Evolutionary conservation across 64 coral and sea anemone species (phyloP).

Genomic region (Pachyseris speciosa): DNA sequence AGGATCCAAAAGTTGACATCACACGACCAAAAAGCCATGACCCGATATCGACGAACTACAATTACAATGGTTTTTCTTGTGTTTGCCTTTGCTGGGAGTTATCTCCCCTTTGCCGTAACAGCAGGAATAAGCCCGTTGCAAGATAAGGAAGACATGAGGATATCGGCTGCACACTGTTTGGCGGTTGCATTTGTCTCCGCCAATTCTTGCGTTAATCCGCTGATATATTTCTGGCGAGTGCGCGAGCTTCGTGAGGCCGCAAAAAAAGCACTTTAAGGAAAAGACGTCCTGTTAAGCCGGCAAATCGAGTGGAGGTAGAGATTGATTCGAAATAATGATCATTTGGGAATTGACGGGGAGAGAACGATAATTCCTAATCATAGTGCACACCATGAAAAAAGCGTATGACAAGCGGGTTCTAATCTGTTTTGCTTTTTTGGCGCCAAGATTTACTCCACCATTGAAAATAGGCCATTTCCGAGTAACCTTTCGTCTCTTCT

Average conservation of each 20-base stretch:
- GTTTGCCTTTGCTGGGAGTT: not conserved
- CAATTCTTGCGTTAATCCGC: not conserved
- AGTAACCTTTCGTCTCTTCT: no score
- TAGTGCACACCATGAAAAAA: no score
- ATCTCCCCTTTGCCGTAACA: conserved; percentile 4
- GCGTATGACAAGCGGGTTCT: no score
- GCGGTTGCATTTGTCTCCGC: not conserved
- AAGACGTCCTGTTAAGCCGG: not conserved
- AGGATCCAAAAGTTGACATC: not conserved
- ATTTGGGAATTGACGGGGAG: no score
- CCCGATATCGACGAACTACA: not conserved
- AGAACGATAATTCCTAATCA: no score
- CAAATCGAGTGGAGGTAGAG: no score
- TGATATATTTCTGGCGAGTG: conserved; percentile 38
- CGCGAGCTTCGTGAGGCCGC: not conserved
- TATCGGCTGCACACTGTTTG: not conserved
- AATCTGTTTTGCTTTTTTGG: no score
- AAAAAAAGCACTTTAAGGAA: not conserved
- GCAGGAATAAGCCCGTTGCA: conserved; percentile 12
- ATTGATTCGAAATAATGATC: no score
- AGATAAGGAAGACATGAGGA: not conserved
- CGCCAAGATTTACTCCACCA: no score
- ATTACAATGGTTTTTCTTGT: conserved; percentile 40
- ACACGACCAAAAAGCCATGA: not conserved
- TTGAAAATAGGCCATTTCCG: no score